Base-by-base conservation (phyloP, 2,888 invertebrate species). In the Scotopteryx bipunctaria region DNA sequence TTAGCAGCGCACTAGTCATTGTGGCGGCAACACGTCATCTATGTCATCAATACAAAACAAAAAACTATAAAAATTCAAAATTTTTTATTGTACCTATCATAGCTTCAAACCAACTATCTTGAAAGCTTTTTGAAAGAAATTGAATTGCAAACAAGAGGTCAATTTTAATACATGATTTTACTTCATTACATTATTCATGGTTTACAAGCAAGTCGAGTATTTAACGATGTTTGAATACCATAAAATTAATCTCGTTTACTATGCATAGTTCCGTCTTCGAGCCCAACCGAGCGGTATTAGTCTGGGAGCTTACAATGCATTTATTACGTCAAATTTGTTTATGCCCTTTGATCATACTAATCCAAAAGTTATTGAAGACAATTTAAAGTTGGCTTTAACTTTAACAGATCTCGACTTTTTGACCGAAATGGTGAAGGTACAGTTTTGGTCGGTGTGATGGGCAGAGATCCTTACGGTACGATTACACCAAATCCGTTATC, bases 191-290 rank as follows among this genome's bases (percentile, higher is more conserved):
- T 53, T 47, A 53, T 53, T 47, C 53, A 53, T 43, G 38, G 44
- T 27, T 33, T 25, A 54, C 43, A 43, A 42, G 46, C 33, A 33
- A 51, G 46, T 59, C 29, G 21, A 59, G 50, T 54, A 38, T 57
- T 50, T 55, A 52, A 55, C 49, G 50, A 44, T 55, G 55, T 55
- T 57, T 53, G 55, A 48, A 50, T 55, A 53, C 48, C 50, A 53
- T 60, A 45, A 57, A 57, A 57, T 49, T 58, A 55, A 59, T 57
- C 56, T 61, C 45, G 41, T 57, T 61, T 58, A 58, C 17, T 64
- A 64, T 63, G 59, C 61, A 63, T 63, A 60, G 61, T 63, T 59
- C 49, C 58, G 48, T 52, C 48, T 42, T 38, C 29, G 44, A 47
- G 48, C 32, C 54, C 46, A 52, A 41, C 54, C 27, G 29, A 36